phyloP scores from a whole-genome alignment of 2,113 vertebrate species.

The Callipepla californica region DNA sequence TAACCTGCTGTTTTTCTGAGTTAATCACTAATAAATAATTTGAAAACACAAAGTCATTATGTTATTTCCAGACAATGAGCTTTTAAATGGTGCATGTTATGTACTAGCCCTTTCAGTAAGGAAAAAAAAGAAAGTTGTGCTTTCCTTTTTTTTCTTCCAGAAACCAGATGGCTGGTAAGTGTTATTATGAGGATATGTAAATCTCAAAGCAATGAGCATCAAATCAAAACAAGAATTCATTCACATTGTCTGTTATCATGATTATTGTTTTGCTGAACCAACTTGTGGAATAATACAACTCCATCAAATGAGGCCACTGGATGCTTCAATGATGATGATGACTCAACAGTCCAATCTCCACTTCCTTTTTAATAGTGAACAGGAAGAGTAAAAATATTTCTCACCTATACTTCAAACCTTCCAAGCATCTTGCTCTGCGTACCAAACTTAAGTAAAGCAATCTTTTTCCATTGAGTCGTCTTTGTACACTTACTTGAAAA shows the following conservation, averaged over 20 bases:
- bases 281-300: conserved; percentile 21
- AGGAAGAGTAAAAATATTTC: background rate
- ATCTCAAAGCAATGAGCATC: conserved; percentile 67
- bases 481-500: background rate
- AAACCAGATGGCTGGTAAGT: conserved; percentile 69
- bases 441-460: background rate
- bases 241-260: conserved; percentile 29
- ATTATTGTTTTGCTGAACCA: conserved; percentile 31
- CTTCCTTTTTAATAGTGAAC: background rate
- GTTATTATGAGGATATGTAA: conserved; percentile 56
- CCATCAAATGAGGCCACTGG: background rate
- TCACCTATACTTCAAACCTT: background rate
- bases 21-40: conserved; percentile 69
- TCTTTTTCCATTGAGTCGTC: background rate
- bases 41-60: conserved; percentile 65
- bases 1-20: conserved; percentile 41
- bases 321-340: background rate
- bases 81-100: conserved; percentile 69
- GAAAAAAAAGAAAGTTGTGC: background rate
- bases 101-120: conserved; percentile 26
- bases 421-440: background rate
- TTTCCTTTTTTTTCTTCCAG: background rate
- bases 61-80: conserved; percentile 67
- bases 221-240: conserved; percentile 65
- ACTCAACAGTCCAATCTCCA: background rate